These are phyloP conservation scores for Anastrepha ludens DNA, from an alignment of 1,140 invertebrate genomes.

Conservation along the genomic window DNA sequence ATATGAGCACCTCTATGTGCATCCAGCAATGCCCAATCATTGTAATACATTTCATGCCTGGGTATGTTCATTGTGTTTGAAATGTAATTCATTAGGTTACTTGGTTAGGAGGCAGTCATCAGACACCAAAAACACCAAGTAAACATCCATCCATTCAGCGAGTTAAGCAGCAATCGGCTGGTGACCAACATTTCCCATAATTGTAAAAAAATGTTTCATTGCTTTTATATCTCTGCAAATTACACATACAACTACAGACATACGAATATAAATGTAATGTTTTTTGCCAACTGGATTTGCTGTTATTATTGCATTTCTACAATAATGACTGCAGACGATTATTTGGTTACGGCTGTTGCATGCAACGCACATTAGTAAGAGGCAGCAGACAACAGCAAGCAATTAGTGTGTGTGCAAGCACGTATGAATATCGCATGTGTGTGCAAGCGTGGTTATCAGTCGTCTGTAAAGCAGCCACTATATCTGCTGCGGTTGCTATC, in stretches of 20 bases:
- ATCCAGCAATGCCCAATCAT: too few relatives aligned
- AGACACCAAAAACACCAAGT: background rate
- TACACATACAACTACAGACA: background rate
- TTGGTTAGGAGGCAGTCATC: conserved; percentile 25
- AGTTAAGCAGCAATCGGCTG: background rate
- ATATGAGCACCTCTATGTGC: too few relatives aligned
- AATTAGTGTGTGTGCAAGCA: background rate
- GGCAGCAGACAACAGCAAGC: background rate
- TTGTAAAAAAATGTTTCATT: background rate
- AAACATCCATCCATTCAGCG: background rate
- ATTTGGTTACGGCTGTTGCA: conserved; percentile 24
- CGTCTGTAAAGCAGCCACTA: background rate
- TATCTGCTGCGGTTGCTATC: background rate
- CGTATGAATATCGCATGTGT: background rate
- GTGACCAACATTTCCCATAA: conserved; percentile 45
- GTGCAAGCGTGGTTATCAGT: background rate
- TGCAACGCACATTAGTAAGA: conserved; percentile 20
- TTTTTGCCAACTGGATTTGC: background rate
- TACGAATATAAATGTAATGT: background rate
- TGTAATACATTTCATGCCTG: too few relatives aligned
- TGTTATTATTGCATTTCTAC: conserved; percentile 1
- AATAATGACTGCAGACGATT: background rate
- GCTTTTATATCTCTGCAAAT: background rate
- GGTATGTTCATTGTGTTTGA: background rate
- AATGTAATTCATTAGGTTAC: conserved; percentile 45